Conservation (phyloP, 2,888 invertebrate genomes). For the Mesochorus sp. region DNA sequence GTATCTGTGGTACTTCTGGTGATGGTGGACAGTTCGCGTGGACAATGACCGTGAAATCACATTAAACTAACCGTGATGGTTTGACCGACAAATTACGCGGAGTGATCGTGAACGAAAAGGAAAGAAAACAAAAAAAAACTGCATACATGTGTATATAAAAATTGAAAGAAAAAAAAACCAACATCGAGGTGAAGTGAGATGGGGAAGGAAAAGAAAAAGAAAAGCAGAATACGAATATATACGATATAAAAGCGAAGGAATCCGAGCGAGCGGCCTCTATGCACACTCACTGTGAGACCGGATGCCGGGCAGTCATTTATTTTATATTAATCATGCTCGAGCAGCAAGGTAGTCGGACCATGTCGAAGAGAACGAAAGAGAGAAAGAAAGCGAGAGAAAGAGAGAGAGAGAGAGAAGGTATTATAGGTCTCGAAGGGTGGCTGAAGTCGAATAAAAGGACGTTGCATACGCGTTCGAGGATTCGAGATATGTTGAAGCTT, state of each 20-base stretch:
- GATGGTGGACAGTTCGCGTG: conserved; percentile 73
- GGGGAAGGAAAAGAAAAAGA: conserved; percentile 53
- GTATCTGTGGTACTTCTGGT: conserved; percentile 39
- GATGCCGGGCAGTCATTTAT: conserved; percentile 81
- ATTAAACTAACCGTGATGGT: conserved; percentile 80
- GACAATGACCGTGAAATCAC: conserved; percentile 81
- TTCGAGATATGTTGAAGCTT: conserved; percentile 59
- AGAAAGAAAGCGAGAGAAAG: conserved; percentile 42
- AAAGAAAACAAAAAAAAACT: conserved; percentile 48
- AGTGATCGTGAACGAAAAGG: conserved; percentile 75
- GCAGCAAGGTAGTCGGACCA: conserved; percentile 75
- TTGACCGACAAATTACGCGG: conserved; percentile 80
- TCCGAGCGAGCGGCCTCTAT: conserved; percentile 63
- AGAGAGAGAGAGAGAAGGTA: conserved; percentile 60
- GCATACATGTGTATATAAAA: too few relatives aligned
- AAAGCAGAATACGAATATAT: conserved; percentile 51
- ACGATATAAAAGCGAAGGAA: conserved; percentile 66
- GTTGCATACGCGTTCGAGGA: conserved; percentile 61
- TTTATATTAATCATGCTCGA: conserved; percentile 80
- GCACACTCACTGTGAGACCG: conserved; percentile 78
- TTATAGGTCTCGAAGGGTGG: conserved; percentile 59
- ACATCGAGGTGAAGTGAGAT: conserved; percentile 53
- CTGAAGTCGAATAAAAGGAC: conserved; percentile 60
- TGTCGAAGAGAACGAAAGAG: conserved; percentile 49
- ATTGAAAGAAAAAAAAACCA: not conserved